Base-by-base conservation (phyloP, 2,797 vertebrate genomes). In the Pristis pectinata region DNA sequence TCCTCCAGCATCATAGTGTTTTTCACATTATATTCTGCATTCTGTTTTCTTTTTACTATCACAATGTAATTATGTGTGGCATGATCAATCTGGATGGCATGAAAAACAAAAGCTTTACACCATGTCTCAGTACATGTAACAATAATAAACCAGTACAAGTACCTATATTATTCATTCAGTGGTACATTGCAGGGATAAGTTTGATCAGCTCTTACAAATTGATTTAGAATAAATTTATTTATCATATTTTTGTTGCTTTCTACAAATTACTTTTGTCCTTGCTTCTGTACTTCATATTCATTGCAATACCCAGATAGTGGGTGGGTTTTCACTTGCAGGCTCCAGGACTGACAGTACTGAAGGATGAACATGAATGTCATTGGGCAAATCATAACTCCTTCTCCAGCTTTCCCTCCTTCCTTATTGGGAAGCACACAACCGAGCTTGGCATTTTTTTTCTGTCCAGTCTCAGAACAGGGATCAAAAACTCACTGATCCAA, bases 101-200 rank as follows among this genome's bases (percentile, higher is more conserved):
- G 49, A 49, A 49, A 49, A 49, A 49, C 49, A 49, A 49, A 49
- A 4, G 2, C 49, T 49, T 49, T 49, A 49, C 49, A 49, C 49
- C 49, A 49, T 49, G 49, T 1, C 49, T 49, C 49, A 49, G 49
- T 49, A 49, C 49, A 49, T 49, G 49, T 49, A 49, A 49, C 49
- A 49, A 1, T 67, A n/a, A 67, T 37, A 37, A n/a, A 59, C 22
- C n/a, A n/a, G n/a, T n/a, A n/a, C n/a, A n/a, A n/a, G n/a, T n/a
- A n/a, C n/a, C n/a, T n/a, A 56, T 59, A 61, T 89, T 89, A 89
- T 89, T 53, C 53, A 89, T 59, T 89, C 85, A 89, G 27, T 34
- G 56, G 85, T 41, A 59, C 89, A n/a, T 30, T 37, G 11, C 87
- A 83, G 80, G 56, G 82, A 9, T 85, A 11, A 13, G 82, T 53